Base-by-base conservation (phyloP, 2,888 invertebrate species). In the Podabrus alpinus region DNA sequence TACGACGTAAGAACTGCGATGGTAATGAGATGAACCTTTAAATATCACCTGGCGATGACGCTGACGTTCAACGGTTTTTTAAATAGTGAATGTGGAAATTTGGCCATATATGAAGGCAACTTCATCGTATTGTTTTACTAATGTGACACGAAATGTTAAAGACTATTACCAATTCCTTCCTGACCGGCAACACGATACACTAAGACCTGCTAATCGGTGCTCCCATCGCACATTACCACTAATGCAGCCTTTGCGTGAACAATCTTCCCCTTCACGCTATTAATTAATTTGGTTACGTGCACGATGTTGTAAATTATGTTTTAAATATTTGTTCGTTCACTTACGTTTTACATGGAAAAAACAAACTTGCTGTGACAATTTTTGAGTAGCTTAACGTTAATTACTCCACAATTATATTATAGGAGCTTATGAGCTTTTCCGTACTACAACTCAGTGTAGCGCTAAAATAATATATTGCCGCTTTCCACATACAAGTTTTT, bases 161-260 rank as follows among this genome's bases (percentile, higher is more conserved):
- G 80, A 78, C 81, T 81, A 82, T 82, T 82, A 81, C 81, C 77
- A 78, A 81, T 81, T 81, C 80, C 80, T 80, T 80, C 80, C 80
- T 80, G 80, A 71, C 71, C 73, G 78, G 74, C 68, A 66, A 59
- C 76, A 77, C 76, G 76, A 74, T 74, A 77, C 74, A 74, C 45
- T 77, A 77, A 77, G 76, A 77, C 78, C 69, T 75, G 79, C 79
- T 81, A 82, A 82, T 82, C 82, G 81, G 75, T 77, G 78, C 79
- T 79, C 78, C 79, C 79, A 81, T 81, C 81, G 80, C 78, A 80
- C 81, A 81, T 82, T 82, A 82, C 80, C 78, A 76, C 82, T 83
- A 83, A 83, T 83, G 82, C 78, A 75, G 78, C 75, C 74, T 80
- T 83, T 75, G 83, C 83, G 83, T 83, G 83, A 80, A 81, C 73